Conservation (phyloP, 2,797 vertebrate genomes). For the Macropodus opercularis region DNA sequence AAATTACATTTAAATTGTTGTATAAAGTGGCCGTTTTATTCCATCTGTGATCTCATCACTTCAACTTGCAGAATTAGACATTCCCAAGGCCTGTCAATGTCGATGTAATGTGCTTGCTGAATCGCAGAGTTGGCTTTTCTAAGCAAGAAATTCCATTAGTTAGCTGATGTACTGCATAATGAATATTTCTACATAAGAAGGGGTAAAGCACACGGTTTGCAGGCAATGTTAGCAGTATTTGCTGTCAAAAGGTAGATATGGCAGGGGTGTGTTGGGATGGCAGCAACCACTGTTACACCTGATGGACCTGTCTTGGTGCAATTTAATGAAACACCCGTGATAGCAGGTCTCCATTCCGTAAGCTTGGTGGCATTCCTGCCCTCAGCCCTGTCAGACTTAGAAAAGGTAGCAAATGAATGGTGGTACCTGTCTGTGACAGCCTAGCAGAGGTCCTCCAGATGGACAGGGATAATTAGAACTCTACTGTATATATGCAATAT, state of each 20-base stretch:
- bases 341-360: slow-evolving; percentile 33
- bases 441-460: neutral
- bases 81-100: slow-evolving; percentile 10
- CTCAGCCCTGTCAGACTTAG: slow-evolving; percentile 28
- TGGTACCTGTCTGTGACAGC: slow-evolving; percentile 8
- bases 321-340: slow-evolving; percentile 47
- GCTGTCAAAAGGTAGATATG: neutral
- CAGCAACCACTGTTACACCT: slow-evolving; percentile 26
- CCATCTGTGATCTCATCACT: slow-evolving; percentile 18
- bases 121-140: slow-evolving; percentile 22
- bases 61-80: slow-evolving; percentile 11
- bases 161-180: slow-evolving; percentile 5
- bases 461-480: slow-evolving; percentile 10
- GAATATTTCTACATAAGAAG: slow-evolving; percentile 4
- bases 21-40: slow-evolving; percentile 6
- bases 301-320: slow-evolving; percentile 19
- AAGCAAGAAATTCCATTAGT: slow-evolving; percentile 1
- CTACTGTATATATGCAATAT: neutral
- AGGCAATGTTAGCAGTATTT: slow-evolving; percentile 5
- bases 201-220: neutral
- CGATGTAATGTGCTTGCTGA: slow-evolving; percentile 23
- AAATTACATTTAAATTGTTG: neutral
- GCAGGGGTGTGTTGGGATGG: neutral
- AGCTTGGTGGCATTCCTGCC: slow-evolving; percentile 18
- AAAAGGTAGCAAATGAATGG: slow-evolving; percentile 1